Conservation (phyloP, 1,140 invertebrate genomes). For the Orussus abietinus region DNA sequence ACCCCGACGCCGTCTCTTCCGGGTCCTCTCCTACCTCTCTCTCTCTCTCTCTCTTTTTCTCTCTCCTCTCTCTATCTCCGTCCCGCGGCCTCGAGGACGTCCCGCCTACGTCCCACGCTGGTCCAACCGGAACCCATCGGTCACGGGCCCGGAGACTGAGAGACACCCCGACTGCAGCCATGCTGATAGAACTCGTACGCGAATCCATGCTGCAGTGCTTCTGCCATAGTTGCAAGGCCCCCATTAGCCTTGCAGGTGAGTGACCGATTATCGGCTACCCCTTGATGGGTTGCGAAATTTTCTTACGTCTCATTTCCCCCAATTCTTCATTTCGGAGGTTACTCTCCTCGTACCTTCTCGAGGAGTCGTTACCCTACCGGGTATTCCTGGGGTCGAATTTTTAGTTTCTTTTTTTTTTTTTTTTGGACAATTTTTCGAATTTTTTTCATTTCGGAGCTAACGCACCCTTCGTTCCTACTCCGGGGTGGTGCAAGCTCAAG, state of each 20-base stretch:
- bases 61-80: constrained; percentile 4
- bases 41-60: background rate
- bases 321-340: too few relatives aligned
- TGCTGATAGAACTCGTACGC: constrained; percentile 80
- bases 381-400: too few relatives aligned
- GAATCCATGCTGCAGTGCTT: constrained; percentile 86
- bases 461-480: too few relatives aligned
- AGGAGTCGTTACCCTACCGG: too few relatives aligned
- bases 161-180: constrained; percentile 48
- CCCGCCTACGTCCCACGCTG: background rate
- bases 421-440: too few relatives aligned
- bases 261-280: constrained; percentile 11
- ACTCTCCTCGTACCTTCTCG: too few relatives aligned
- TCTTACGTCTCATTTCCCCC: too few relatives aligned
- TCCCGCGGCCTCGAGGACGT: constrained; percentile 1
- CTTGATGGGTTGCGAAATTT: background rate
- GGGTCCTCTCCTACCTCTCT: constrained; percentile 3
- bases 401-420: too few relatives aligned
- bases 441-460: too few relatives aligned
- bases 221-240: constrained; percentile 82
- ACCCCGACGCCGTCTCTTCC: constrained; percentile 14
- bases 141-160: background rate
- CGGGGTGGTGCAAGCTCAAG: too few relatives aligned
- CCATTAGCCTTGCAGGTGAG: constrained; percentile 70
- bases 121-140: constrained; percentile 8